These are phyloP conservation scores for Gisinianus flammeolus DNA, from an alignment of 2,888 invertebrate species.

Conservation along the genomic window DNA sequence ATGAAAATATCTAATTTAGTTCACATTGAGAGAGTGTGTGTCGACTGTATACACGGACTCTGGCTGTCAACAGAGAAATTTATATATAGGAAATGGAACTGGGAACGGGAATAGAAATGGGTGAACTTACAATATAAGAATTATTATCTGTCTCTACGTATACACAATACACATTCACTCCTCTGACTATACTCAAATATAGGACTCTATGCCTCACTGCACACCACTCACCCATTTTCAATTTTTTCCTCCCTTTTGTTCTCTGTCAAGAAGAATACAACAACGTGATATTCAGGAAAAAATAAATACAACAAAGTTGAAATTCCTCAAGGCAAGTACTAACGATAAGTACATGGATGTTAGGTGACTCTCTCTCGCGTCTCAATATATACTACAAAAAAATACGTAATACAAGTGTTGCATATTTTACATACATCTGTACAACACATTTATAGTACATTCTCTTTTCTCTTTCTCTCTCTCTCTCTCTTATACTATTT, in stretches of 20 bases:
- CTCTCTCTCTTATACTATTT: background rate
- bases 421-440: background rate
- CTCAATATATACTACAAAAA: background rate
- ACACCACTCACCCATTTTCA: background rate
- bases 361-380: background rate
- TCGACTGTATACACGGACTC: background rate
- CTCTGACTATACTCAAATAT: background rate
- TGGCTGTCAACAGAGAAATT: background rate
- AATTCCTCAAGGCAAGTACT: background rate
- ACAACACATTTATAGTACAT: background rate
- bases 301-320: background rate
- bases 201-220: background rate
- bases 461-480: background rate
- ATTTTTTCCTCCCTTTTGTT: background rate
- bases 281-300: background rate
- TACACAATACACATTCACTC: background rate
- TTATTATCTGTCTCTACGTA: background rate
- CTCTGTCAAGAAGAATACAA: background rate
- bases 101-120: background rate
- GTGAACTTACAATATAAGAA: background rate
- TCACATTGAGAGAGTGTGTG: background rate
- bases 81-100: background rate
- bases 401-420: background rate
- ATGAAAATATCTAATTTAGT: background rate
- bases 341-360: too few relatives aligned